Conservation (phyloP, 2,888 invertebrate genomes). For the Machimus atricapillus region DNA sequence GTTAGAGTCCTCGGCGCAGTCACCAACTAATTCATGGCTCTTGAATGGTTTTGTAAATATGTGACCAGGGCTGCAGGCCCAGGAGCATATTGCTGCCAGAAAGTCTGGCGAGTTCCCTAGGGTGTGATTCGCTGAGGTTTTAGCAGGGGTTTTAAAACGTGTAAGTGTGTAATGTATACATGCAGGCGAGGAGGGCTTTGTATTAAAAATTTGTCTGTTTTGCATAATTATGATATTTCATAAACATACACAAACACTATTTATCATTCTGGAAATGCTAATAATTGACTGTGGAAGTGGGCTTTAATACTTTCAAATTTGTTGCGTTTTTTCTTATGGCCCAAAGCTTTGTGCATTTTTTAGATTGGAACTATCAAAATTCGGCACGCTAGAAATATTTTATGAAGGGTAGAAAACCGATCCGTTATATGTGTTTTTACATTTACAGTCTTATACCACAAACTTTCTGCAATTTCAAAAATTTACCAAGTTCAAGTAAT, state of each 20-base stretch:
- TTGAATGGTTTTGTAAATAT: neutral
- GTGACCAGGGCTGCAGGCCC: neutral
- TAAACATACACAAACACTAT: neutral
- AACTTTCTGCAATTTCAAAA: too few relatives aligned
- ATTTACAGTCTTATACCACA: too few relatives aligned
- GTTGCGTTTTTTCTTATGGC: neutral
- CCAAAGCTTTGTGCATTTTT: neutral
- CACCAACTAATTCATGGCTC: neutral
- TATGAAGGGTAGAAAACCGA: too few relatives aligned
- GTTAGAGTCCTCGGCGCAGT: neutral
- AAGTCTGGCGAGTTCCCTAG: constrained; percentile 8
- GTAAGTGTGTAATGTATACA: neutral
- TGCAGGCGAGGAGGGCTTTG: neutral
- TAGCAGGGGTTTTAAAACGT: neutral
- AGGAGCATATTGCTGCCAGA: neutral
- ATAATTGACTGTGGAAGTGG: neutral
- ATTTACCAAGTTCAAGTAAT: too few relatives aligned
- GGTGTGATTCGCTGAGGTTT: neutral
- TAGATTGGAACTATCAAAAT: neutral
- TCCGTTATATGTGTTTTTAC: too few relatives aligned
- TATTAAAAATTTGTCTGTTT: neutral
- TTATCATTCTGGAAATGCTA: neutral
- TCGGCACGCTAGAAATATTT: too few relatives aligned
- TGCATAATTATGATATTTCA: neutral
- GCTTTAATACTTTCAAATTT: neutral